phyloP scores from a whole-genome alignment of 2,888 invertebrate species.

The Epiblema foenella region DNA sequence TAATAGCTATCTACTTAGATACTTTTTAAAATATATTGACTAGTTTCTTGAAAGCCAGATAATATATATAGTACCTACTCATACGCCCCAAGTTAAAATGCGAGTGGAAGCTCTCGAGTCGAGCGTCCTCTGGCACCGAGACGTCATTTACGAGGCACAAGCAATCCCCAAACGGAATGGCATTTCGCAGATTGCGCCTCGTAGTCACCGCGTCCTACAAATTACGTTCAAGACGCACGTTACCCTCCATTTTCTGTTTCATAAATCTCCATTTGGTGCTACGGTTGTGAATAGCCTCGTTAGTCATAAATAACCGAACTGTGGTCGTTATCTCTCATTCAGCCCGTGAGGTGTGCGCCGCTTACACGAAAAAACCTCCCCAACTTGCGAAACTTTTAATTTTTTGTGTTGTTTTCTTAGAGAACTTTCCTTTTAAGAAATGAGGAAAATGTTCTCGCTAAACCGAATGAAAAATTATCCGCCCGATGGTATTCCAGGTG shows the following conservation, averaged over 20 bases:
- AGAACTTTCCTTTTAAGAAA: constrained; percentile 44
- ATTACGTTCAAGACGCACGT: constrained; percentile 74
- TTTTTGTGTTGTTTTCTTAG: constrained; percentile 50
- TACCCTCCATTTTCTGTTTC: constrained; percentile 79
- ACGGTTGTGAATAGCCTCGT: constrained; percentile 80
- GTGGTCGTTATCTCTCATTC: constrained; percentile 81
- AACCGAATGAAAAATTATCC: constrained; percentile 38
- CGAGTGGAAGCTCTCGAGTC: constrained; percentile 20
- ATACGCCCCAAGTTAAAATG: constrained; percentile 32
- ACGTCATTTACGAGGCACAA: constrained; percentile 33
- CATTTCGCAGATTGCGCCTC: constrained; percentile 47
- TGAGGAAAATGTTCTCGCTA: constrained; percentile 34
- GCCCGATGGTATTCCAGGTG: constrained; percentile 33
- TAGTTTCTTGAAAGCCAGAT: constrained; percentile 7
- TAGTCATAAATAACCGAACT: constrained; percentile 83
- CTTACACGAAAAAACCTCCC: constrained; percentile 45
- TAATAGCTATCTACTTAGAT: too few species aligned
- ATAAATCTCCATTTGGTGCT: constrained; percentile 80
- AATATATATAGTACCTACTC: constrained; percentile 22
- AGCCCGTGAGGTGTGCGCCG: constrained; percentile 63
- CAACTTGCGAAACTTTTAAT: constrained; percentile 50
- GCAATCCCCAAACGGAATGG: constrained; percentile 48
- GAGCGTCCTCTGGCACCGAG: constrained; percentile 17
- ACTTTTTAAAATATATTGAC: not conserved
- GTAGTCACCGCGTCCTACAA: constrained; percentile 53